phyloP scores from a whole-genome alignment of 2,888 invertebrate genomes.

The Eilema depressum region DNA sequence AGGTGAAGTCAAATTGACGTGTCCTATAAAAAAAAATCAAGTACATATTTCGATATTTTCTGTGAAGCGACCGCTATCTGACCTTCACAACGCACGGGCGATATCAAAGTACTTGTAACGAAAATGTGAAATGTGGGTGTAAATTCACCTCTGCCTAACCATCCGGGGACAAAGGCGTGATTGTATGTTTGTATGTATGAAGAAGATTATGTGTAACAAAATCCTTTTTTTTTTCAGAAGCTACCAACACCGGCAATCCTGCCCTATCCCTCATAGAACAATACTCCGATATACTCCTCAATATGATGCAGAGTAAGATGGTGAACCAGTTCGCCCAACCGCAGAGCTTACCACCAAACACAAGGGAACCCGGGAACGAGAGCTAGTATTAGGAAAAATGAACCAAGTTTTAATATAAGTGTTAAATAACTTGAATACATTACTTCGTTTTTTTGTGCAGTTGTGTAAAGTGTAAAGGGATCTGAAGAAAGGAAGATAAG shows the following conservation, averaged over 20 bases:
- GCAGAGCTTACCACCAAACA: constrained; percentile 73
- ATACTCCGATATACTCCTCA: constrained; percentile 88
- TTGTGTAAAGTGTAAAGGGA: constrained; percentile 7
- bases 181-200: no score
- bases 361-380: constrained; percentile 66
- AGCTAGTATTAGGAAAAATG: constrained; percentile 70
- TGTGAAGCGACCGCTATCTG: no score
- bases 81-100: no score
- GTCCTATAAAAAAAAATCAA: no score
- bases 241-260: constrained; percentile 67
- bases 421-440: neutral
- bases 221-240: constrained; percentile 59
- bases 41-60: no score
- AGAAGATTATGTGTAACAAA: no score
- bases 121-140: no score
- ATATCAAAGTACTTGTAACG: no score
- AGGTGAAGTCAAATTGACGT: no score
- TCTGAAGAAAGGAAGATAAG: neutral
- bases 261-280: constrained; percentile 87
- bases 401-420: constrained; percentile 1
- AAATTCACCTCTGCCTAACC: no score
- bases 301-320: constrained; percentile 85
- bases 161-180: no score
- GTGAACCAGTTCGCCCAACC: constrained; percentile 78
- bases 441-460: constrained; percentile 8